A percentile compares a stretch with the other conserved stretches of the same genome.
Evolutionary conservation across 2,888 invertebrate species (phyloP).

Genomic region (Thyatira batis): DNA sequence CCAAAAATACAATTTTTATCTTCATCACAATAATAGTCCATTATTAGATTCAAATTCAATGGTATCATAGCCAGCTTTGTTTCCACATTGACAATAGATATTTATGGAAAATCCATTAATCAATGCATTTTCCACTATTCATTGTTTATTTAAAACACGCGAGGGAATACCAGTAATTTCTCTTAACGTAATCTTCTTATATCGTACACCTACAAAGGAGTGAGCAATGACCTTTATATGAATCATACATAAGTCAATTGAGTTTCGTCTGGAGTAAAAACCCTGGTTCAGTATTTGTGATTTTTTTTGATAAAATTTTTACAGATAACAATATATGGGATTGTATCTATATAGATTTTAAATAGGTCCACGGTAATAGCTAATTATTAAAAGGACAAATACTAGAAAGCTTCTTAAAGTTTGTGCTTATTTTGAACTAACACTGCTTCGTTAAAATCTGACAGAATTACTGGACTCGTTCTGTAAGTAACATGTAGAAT

Average conservation of each 20-base stretch:
- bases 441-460: neutral
- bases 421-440: neutral
- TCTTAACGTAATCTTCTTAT: neutral
- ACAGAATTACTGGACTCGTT: neutral
- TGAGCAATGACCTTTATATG: too few relatives aligned
- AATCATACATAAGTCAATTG: too few relatives aligned
- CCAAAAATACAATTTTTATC: slow-evolving; percentile 2
- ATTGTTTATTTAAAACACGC: neutral
- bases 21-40: slow-evolving; percentile 1
- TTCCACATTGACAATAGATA: slow-evolving; percentile 19
- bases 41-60: slow-evolving; percentile 20
- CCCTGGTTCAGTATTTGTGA: too few relatives aligned
- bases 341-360: too few relatives aligned
- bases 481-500: neutral
- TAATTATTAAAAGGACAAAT: too few relatives aligned
- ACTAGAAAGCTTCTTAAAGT: too few relatives aligned
- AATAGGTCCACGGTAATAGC: too few relatives aligned
- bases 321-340: too few relatives aligned
- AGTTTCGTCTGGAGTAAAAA: too few relatives aligned
- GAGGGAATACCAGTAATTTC: neutral
- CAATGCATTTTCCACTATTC: neutral
- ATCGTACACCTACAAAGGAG: too few relatives aligned
- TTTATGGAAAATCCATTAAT: slow-evolving; percentile 4
- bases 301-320: too few relatives aligned
- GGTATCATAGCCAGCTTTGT: slow-evolving; percentile 23